Percentiles rank a stretch among this genome's conserved stretches.
These are phyloP conservation scores for Creontiades dilutus DNA, from an alignment of 2,888 invertebrate genomes.

Conservation along the genomic window DNA sequence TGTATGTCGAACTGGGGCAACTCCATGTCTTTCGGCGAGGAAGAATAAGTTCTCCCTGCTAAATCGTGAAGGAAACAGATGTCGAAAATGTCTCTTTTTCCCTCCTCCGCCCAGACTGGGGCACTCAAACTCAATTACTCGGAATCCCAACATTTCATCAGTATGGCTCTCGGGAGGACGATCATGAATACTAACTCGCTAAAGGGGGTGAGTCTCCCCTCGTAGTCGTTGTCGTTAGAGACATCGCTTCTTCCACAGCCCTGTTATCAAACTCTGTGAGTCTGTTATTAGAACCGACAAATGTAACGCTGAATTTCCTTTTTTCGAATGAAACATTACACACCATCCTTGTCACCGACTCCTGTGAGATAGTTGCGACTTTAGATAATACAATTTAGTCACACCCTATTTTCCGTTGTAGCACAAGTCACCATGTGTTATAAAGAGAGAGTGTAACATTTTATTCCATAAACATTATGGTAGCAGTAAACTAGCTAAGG, in stretches of 20 bases:
- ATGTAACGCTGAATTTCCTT: neutral
- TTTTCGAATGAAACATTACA: neutral
- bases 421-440: too few species aligned
- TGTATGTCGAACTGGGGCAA: too few species aligned
- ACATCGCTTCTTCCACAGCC: neutral
- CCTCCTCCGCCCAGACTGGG: neutral
- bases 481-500: too few species aligned
- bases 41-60: neutral
- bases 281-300: neutral
- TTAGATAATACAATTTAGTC: too few species aligned
- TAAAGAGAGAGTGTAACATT: too few species aligned
- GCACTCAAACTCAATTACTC: constrained; percentile 44
- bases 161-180: constrained; percentile 29
- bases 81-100: constrained; percentile 26
- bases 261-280: constrained; percentile 3
- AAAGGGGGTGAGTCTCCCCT: neutral
- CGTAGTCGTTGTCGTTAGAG: neutral
- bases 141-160: constrained; percentile 62
- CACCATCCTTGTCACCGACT: neutral
- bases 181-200: constrained; percentile 51
- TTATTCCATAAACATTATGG: too few species aligned
- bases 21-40: neutral
- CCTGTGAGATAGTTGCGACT: neutral
- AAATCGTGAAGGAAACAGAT: constrained; percentile 34
- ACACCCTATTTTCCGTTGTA: too few species aligned